Evolutionary conservation across 2,888 invertebrate species (phyloP).

Genomic region (Lasioglossum villosulum): DNA sequence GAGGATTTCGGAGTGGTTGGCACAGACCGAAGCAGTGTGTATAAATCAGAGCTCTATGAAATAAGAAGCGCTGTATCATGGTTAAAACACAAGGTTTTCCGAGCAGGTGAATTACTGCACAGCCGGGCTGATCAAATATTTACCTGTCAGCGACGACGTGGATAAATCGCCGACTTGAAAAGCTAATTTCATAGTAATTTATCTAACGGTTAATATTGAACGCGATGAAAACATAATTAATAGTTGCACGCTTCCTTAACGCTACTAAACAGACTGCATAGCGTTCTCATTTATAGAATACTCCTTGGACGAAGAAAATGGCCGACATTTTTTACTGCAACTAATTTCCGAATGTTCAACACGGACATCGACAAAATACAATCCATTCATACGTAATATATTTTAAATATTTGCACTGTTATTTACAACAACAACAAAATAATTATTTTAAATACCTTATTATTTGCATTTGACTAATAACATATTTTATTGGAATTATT

Average conservation of each 20-base stretch:
- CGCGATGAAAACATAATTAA: slow-evolving; percentile 28
- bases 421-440: too few relatives aligned
- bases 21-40: neutral
- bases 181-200: slow-evolving; percentile 49
- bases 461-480: too few relatives aligned
- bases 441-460: too few relatives aligned
- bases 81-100: slow-evolving; percentile 30
- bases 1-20: neutral
- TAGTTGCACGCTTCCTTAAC: neutral
- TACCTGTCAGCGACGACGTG: slow-evolving; percentile 52
- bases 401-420: too few relatives aligned
- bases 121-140: slow-evolving; percentile 41
- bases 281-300: neutral
- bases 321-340: neutral
- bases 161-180: slow-evolving; percentile 52
- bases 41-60: neutral
- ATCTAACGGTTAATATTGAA: slow-evolving; percentile 36
- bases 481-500: too few relatives aligned
- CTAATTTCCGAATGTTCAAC: neutral
- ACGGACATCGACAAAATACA: neutral
- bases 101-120: slow-evolving; percentile 40
- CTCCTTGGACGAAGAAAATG: neutral
- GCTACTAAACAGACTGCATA: neutral
- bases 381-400: neutral
- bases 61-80: neutral